Conservation (phyloP, 2,888 invertebrate species). For the Orchestes rusci region DNA sequence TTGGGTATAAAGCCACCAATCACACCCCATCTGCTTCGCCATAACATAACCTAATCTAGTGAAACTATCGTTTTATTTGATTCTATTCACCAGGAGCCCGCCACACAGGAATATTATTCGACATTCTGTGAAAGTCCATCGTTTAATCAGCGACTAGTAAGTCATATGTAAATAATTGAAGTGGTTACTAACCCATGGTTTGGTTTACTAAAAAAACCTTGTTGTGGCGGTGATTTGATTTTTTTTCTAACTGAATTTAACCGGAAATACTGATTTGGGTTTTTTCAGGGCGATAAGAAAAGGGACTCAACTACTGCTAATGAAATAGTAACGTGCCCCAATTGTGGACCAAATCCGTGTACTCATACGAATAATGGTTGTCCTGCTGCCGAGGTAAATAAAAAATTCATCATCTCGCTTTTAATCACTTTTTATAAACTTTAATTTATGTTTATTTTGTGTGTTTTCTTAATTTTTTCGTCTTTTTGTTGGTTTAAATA, state of each 20-base stretch:
- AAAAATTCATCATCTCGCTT: too few species aligned
- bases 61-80: background rate
- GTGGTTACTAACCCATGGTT: too few species aligned
- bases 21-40: too few species aligned
- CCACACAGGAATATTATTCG: slow-evolving; percentile 41
- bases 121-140: slow-evolving; percentile 39
- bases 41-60: background rate
- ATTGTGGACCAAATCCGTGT: slow-evolving; percentile 75
- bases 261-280: background rate
- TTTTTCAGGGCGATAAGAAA: slow-evolving; percentile 72
- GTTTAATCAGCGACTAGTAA: slow-evolving; percentile 17
- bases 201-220: too few species aligned
- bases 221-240: too few species aligned
- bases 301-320: slow-evolving; percentile 68
- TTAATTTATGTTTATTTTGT: too few species aligned
- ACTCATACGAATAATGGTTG: slow-evolving; percentile 86
- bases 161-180: too few species aligned
- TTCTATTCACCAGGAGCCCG: slow-evolving; percentile 37
- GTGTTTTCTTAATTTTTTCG: too few species aligned
- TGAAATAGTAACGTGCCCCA: slow-evolving; percentile 78
- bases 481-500: too few species aligned
- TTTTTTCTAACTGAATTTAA: background rate
- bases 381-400: slow-evolving; percentile 71
- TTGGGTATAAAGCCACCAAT: too few species aligned
- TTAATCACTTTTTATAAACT: too few species aligned